Base-by-base conservation (phyloP, 1,140 invertebrate species). In the Listronotus bonariensis region DNA sequence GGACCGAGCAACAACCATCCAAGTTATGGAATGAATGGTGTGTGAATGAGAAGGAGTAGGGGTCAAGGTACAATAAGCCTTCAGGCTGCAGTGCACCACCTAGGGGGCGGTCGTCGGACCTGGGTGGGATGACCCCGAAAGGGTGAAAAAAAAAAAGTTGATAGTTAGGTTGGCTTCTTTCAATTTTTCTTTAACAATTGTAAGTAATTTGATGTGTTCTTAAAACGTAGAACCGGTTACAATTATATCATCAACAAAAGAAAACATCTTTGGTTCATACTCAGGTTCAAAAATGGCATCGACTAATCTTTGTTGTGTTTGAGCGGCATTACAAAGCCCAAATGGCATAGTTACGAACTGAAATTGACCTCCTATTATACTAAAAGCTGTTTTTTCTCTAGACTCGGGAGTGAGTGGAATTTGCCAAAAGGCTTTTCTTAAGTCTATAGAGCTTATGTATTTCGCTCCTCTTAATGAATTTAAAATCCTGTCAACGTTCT, bases 231-330 rank as follows among this genome's bases (percentile, higher is more conserved):
- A 36, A 14, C 70, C 71, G 20, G 69, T 61, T 6, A 80, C 63
- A 4, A 80, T 70, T 0, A 79, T 71, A 52, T 80, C 74, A 55
- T 80, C 77, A 0, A 76, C 42, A 46, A 76, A 77, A 3, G 60
- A 64, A 51, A 73, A 76, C 1, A 71, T 73, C 40, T 69, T 34
- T 14, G 61, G 71, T 32, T 71, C 75, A 11, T 74, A 67, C 43
- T 75, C 71, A 0, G n/a, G n/a, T n/a, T n/a, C n/a, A n/a, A n/a
- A 74, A 6, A 81, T 9, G 0, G 43, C 8, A 54, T 82, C 77
- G 32, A 81, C 69, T 0, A 81, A 65, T 7, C 77, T 69, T 41
- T 80, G 75, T 49, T 81, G 78, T 0, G 77, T 78, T 2, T 76
- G 73, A 0, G 78, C 73, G 8, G 69, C 67, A 63, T 80, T 80